Evolutionary conservation across 2,888 invertebrate genomes (phyloP).

Genomic region (Colostygia pectinataria): DNA sequence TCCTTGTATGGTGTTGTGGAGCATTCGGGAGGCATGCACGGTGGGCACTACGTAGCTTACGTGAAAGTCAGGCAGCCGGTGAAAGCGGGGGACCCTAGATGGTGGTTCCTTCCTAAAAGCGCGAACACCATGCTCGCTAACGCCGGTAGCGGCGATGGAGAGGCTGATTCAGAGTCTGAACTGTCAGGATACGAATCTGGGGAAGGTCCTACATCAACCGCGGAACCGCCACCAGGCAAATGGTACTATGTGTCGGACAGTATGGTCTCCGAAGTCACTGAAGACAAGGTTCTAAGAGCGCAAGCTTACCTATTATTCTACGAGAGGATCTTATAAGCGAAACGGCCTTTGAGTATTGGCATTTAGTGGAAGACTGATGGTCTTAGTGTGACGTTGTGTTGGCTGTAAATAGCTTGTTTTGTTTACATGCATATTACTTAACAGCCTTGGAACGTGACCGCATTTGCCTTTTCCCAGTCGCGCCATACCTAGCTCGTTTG

Average conservation of each 20-base stretch:
- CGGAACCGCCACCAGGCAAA: constrained; percentile 85
- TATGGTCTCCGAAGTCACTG: constrained; percentile 90
- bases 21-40: constrained; percentile 95
- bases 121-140: constrained; percentile 79
- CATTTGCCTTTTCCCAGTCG: background rate
- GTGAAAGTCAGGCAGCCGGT: constrained; percentile 91
- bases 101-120: constrained; percentile 88
- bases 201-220: constrained; percentile 60
- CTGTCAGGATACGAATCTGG: constrained; percentile 82
- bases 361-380: constrained; percentile 72
- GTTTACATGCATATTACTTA: constrained; percentile 21
- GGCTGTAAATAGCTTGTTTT: constrained; percentile 65
- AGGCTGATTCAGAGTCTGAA: constrained; percentile 81
- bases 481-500: background rate
- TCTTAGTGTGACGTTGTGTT: constrained; percentile 28
- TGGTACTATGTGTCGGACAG: constrained; percentile 98
- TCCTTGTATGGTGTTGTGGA: constrained; percentile 97
- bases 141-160: constrained; percentile 62
- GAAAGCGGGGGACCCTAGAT: constrained; percentile 85
- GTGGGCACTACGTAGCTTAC: constrained; percentile 95
- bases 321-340: constrained; percentile 91
- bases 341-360: constrained; percentile 58
- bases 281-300: constrained; percentile 90
- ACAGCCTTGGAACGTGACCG: background rate
- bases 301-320: constrained; percentile 99